Conservation (phyloP, 2,797 vertebrate genomes). For the Labroides dimidiatus region DNA sequence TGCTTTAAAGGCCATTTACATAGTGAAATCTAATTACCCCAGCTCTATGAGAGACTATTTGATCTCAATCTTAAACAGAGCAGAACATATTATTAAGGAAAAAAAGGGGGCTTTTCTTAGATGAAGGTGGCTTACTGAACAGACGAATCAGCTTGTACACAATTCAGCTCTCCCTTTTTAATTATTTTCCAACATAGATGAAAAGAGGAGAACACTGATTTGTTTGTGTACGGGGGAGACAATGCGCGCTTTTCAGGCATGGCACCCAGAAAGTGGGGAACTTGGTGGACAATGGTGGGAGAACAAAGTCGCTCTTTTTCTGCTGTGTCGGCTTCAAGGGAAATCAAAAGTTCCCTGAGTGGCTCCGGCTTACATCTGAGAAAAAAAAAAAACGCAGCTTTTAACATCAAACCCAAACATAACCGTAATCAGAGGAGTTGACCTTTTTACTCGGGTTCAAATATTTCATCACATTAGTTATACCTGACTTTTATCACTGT, state of each 20-base stretch:
- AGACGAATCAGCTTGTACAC: slow-evolving; percentile 84
- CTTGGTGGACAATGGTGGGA: slow-evolving; percentile 65
- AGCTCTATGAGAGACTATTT: slow-evolving; percentile 84
- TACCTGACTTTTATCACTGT: no score
- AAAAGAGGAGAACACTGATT: slow-evolving; percentile 80
- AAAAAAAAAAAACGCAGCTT: slow-evolving; percentile 27
- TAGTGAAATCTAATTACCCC: slow-evolving; percentile 88
- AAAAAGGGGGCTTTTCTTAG: slow-evolving; percentile 72
- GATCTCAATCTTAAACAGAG: slow-evolving; percentile 87
- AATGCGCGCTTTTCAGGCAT: slow-evolving; percentile 60
- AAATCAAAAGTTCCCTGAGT: slow-evolving; percentile 51
- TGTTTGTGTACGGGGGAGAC: slow-evolving; percentile 79
- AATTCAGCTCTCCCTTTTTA: slow-evolving; percentile 81
- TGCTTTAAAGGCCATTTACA: slow-evolving; percentile 86
- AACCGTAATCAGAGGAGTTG: slow-evolving; percentile 8
- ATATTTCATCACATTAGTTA: no score
- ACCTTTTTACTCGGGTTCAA: not conserved
- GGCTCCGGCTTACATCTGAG: slow-evolving; percentile 43
- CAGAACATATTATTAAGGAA: slow-evolving; percentile 85
- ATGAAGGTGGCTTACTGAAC: slow-evolving; percentile 83
- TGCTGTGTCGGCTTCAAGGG: slow-evolving; percentile 47
- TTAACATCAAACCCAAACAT: slow-evolving; percentile 3
- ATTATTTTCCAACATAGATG: slow-evolving; percentile 81
- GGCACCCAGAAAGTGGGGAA: slow-evolving; percentile 53
- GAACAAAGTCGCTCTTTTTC: slow-evolving; percentile 62